Evolutionary conservation across 2,888 invertebrate species (phyloP).

Genomic region (Thyatira batis): DNA sequence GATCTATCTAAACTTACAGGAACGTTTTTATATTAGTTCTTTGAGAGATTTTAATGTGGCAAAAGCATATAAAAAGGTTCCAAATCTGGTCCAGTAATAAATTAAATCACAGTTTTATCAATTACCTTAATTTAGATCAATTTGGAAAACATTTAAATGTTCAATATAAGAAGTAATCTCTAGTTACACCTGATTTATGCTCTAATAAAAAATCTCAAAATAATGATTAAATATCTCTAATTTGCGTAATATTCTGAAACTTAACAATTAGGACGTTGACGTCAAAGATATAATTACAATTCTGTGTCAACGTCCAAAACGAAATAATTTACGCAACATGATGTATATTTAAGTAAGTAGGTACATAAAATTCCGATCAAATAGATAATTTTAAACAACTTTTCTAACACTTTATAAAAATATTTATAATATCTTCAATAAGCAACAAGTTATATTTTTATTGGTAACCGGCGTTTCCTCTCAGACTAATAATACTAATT

Average conservation of each 20-base stretch:
- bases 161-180: constrained; percentile 46
- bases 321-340: constrained; percentile 74
- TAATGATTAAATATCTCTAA: constrained; percentile 53
- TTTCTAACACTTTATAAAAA: constrained; percentile 76
- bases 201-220: constrained; percentile 65
- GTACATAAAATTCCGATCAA: constrained; percentile 56
- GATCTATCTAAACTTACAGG: constrained; percentile 80
- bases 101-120: constrained; percentile 77
- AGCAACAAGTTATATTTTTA: constrained; percentile 81
- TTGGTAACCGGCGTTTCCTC: constrained; percentile 82
- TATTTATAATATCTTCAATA: constrained; percentile 79
- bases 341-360: constrained; percentile 45
- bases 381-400: constrained; percentile 64
- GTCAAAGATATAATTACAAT: constrained; percentile 27
- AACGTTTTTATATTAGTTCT: constrained; percentile 73
- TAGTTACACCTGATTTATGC: constrained; percentile 46
- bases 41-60: constrained; percentile 56
- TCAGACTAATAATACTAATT: constrained; percentile 81
- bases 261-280: constrained; percentile 60
- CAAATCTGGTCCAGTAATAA: constrained; percentile 70
- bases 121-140: constrained; percentile 69
- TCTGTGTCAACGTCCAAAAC: constrained; percentile 47
- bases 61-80: constrained; percentile 36
- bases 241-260: constrained; percentile 74
- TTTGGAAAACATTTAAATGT: constrained; percentile 51